Conservation (phyloP, 2,888 invertebrate species). For the Gonocerus acuteangulatus region DNA sequence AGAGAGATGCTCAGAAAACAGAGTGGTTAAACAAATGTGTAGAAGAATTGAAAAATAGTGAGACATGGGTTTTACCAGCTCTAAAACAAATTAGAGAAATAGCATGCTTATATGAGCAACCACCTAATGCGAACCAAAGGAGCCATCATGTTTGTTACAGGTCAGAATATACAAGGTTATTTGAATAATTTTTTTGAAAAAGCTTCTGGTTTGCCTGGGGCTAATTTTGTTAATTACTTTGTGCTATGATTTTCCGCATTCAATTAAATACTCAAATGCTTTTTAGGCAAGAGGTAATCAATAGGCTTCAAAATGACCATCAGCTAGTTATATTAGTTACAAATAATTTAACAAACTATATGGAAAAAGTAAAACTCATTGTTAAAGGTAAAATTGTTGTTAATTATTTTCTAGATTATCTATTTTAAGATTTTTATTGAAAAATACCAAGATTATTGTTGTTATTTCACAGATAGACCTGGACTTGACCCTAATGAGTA, state of each 20-base stretch:
- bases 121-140: constrained; percentile 55
- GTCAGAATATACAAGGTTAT: constrained; percentile 42
- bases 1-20: constrained; percentile 91
- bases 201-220: too few relatives aligned
- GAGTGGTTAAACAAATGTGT: constrained; percentile 93
- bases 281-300: constrained; percentile 68
- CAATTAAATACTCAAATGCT: constrained; percentile 18
- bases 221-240: too few relatives aligned
- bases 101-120: constrained; percentile 86
- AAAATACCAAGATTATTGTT: too few relatives aligned
- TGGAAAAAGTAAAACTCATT: constrained; percentile 70
- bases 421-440: neutral
- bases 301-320: constrained; percentile 83
- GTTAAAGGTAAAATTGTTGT: constrained; percentile 46
- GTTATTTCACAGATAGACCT: constrained; percentile 54
- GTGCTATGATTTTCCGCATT: neutral
- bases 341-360: constrained; percentile 81
- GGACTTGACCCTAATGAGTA: constrained; percentile 70
- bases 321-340: constrained; percentile 88
- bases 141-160: constrained; percentile 53
- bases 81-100: constrained; percentile 93
- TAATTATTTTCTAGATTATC: neutral
- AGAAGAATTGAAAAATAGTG: constrained; percentile 81
- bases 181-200: too few relatives aligned
- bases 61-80: constrained; percentile 89